These are phyloP conservation scores for Leptothorax acervorum DNA, from an alignment of 2,888 invertebrate species.

Conservation along the genomic window DNA sequence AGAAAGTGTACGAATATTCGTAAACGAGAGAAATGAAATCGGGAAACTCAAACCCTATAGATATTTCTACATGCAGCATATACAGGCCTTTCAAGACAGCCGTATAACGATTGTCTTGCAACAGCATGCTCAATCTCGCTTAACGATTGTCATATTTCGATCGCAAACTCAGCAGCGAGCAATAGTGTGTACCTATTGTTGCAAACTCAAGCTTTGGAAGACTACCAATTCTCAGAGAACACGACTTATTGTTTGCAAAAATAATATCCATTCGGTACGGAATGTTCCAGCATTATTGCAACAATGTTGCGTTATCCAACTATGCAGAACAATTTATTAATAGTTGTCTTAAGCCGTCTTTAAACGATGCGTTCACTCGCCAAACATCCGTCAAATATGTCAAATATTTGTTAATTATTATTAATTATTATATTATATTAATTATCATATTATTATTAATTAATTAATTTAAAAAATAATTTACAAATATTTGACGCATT, in stretches of 20 bases:
- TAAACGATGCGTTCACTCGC: too few relatives aligned
- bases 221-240: background rate
- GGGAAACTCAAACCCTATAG: background rate
- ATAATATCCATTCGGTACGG: background rate
- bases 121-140: slow-evolving; percentile 11
- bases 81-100: background rate
- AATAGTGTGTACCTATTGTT: background rate
- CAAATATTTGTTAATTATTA: too few relatives aligned
- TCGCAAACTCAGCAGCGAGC: slow-evolving; percentile 21
- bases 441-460: too few relatives aligned
- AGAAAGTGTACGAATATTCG: slow-evolving; percentile 19
- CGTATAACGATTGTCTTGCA: background rate
- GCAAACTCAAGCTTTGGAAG: slow-evolving; percentile 4
- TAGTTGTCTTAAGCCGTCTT: background rate
- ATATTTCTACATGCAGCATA: slow-evolving; percentile 22
- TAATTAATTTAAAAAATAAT: too few relatives aligned
- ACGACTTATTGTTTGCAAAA: background rate
- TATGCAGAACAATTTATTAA: background rate
- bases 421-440: too few relatives aligned
- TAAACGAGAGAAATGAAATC: slow-evolving; percentile 24
- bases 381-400: too few relatives aligned
- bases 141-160: background rate
- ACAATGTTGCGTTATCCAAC: background rate
- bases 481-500: too few relatives aligned
- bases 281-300: background rate